Evolutionary conservation across 2,113 vertebrate species (phyloP), one percentile per base, ranked within the genome.

Genomic region (Halcyon senegalensis): DNA sequence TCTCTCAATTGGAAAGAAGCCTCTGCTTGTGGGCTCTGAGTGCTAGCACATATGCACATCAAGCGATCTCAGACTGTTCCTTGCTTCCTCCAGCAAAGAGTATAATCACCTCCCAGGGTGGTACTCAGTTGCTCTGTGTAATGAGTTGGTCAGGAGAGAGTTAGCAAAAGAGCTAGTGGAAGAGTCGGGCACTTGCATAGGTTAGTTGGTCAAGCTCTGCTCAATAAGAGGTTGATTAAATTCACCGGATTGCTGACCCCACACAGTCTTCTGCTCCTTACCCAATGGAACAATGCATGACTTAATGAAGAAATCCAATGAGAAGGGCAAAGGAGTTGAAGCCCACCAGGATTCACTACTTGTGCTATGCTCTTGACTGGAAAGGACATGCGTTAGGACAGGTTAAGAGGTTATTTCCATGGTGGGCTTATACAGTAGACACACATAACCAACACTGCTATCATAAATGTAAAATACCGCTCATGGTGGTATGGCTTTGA

Each of bases 91-190:
- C 30, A 91, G 79, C 35, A 64, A 84, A 83, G 77, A 27, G 60
- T 82, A 93, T 72, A 46, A 70, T 94, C 18, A 11, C 84, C 64
- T 94, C 76, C 56, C 16, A 7, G 44, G 13, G 35, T n/a, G 60
- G 43, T 80, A 41, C 46, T 83, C 51, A 1, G 0, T 85, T 35
- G 21, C 75, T 92, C 41, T 77, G 55, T 87, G 90, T 94, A 95
- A 95, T 87, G 56, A 92, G 72, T 58, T 87, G 37, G 16, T 84
- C 78, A 78, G 82, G 43, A 89, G 81, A 86, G 76, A 78, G 31
- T 67, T 90, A 37, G 81, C 59, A 39, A 17, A 92, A 74, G n/a
- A 84, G 59, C 55, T 66, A 19, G 13, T 82, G 74, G 69, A 92
- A 81, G 90, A 94, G 69, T 73, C 9, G 24, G 33, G 25, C 21